A percentile compares a stretch with the other conserved stretches of the same genome.
Conservation (phyloP, 2,797 vertebrate species). For the Chrosomus eos region DNA sequence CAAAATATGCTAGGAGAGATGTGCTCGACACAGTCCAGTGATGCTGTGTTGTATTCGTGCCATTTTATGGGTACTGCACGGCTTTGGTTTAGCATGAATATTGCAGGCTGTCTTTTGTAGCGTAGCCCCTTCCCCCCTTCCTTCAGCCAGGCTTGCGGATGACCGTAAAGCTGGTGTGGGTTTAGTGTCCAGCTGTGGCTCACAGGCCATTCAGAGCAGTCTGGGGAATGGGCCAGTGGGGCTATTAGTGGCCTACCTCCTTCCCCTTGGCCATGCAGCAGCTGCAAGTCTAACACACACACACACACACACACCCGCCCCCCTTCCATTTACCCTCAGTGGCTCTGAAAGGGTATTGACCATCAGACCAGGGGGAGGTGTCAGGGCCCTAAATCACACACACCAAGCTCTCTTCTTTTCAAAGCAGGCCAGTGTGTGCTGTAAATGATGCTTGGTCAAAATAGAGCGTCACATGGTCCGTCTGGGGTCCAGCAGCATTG, state of each 20-base stretch:
- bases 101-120: constrained; percentile 55
- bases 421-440: constrained; percentile 49
- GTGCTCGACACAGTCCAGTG: background rate
- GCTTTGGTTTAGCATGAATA: constrained; percentile 27
- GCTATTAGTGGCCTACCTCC: constrained; percentile 62
- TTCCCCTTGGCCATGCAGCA: constrained; percentile 66
- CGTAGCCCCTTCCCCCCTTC: constrained; percentile 49
- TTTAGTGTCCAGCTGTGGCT: constrained; percentile 65
- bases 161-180: constrained; percentile 62
- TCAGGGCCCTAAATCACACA: constrained; percentile 59
- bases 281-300: constrained; percentile 56
- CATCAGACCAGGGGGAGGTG: constrained; percentile 64
- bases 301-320: too few relatives aligned
- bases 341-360: constrained; percentile 64
- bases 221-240: constrained; percentile 60
- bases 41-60: constrained; percentile 17
- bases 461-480: constrained; percentile 34
- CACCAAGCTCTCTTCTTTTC: constrained; percentile 41
- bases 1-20: background rate
- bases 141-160: constrained; percentile 33
- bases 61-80: constrained; percentile 11
- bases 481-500: constrained; percentile 9
- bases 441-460: constrained; percentile 47
- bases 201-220: constrained; percentile 60
- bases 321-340: constrained; percentile 24